These are phyloP conservation scores for Dascillus cervinus DNA, from an alignment of 2,888 invertebrate genomes.

Conservation along the genomic window DNA sequence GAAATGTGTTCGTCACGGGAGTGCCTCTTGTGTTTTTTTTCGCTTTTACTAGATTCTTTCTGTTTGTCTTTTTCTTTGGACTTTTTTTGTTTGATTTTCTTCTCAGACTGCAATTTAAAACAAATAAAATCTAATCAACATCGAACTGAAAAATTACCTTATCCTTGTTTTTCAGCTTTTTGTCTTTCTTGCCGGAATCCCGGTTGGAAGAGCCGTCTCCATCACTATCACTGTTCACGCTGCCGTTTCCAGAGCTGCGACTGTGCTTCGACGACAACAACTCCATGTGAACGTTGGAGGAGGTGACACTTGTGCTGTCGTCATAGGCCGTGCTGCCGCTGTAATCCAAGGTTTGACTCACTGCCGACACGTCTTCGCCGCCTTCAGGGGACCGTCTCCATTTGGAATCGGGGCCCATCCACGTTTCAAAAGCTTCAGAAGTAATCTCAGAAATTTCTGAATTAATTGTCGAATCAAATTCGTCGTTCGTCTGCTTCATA, in stretches of 20 bases:
- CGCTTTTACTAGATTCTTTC: conserved; percentile 32
- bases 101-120: conserved; percentile 29
- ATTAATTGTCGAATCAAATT: conserved; percentile 42
- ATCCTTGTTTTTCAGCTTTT: conserved; percentile 38
- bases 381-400: conserved; percentile 70
- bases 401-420: conserved; percentile 60
- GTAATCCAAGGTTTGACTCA: conserved; percentile 44
- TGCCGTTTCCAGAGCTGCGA: conserved; percentile 48
- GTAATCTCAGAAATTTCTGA: conserved; percentile 42
- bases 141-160: conserved; percentile 34
- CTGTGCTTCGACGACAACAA: conserved; percentile 49
- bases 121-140: conserved; percentile 1
- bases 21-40: conserved; percentile 42
- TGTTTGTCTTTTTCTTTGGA: conserved; percentile 51
- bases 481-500: conserved; percentile 42
- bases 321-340: conserved; percentile 46
- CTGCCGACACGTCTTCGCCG: conserved; percentile 43
- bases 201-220: conserved; percentile 31
- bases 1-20: conserved; percentile 41
- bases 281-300: conserved; percentile 49
- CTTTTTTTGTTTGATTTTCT: conserved; percentile 43
- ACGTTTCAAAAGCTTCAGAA: conserved; percentile 49
- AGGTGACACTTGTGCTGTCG: conserved; percentile 48
- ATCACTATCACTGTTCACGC: conserved; percentile 46
- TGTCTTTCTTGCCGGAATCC: conserved; percentile 33